Evolutionary conservation across 2,113 vertebrate genomes (phyloP).

Genomic region (Plectropomus leopardus): DNA sequence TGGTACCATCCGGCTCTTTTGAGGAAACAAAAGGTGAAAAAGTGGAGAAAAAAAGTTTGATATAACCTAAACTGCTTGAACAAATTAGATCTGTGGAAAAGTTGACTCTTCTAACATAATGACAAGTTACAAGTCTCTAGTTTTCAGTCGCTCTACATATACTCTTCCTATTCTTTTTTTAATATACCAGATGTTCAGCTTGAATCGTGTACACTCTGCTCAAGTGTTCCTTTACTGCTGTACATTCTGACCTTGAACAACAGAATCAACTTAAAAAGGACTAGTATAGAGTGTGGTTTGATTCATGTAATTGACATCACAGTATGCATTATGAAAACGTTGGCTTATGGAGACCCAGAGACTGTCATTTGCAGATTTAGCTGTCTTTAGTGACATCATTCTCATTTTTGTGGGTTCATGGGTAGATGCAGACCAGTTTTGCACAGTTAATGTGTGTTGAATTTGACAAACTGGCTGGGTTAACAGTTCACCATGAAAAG

Average conservation of each 20-base stretch:
- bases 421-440: conserved; percentile 3
- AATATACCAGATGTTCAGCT: conserved; percentile 22
- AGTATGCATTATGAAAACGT: conserved; percentile 15
- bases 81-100: background rate
- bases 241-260: conserved; percentile 47
- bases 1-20: conserved; percentile 17
- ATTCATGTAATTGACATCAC: conserved; percentile 18
- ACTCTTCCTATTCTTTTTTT: conserved; percentile 8
- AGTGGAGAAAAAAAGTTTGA: background rate
- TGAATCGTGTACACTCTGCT: conserved; percentile 7
- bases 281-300: background rate
- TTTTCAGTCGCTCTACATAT: background rate
- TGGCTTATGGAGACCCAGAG: background rate
- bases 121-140: background rate
- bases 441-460: conserved; percentile 58
- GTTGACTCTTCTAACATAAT: too few relatives aligned
- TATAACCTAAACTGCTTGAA: background rate
- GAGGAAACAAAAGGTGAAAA: conserved; percentile 56
- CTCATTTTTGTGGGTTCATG: conserved; percentile 14
- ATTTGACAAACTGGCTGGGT: conserved; percentile 10
- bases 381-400: conserved; percentile 10
- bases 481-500: background rate
- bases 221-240: conserved; percentile 28
- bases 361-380: conserved; percentile 17
- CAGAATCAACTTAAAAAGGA: background rate